Conservation (phyloP, 2,888 invertebrate species). For the Drosophila maculinotata region DNA sequence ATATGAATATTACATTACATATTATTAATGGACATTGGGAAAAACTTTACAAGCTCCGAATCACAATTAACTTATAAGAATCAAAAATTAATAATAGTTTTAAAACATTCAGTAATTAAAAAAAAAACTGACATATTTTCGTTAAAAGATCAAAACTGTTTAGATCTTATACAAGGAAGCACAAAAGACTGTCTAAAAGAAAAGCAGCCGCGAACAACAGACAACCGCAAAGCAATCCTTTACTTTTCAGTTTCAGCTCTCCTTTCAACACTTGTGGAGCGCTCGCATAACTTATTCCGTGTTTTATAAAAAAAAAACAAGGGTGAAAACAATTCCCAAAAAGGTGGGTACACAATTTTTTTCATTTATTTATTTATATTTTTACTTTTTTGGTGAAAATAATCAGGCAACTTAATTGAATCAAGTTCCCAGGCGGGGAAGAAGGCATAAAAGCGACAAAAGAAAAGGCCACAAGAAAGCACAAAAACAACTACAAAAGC, state of each 20-base stretch:
- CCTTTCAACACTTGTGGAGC: slow-evolving; percentile 36
- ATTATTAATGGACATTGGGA: too few relatives aligned
- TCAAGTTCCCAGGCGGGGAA: slow-evolving; percentile 48
- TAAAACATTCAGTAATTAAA: too few relatives aligned
- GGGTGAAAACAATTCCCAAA: slow-evolving; percentile 10
- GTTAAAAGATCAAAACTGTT: too few relatives aligned
- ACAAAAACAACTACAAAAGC: slow-evolving; percentile 10
- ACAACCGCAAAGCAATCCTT: neutral
- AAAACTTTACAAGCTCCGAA: too few relatives aligned
- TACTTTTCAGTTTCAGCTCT: neutral
- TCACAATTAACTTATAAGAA: too few relatives aligned
- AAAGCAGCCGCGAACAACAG: slow-evolving; percentile 2
- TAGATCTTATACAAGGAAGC: neutral
- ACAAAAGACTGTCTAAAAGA: neutral
- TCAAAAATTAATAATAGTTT: too few relatives aligned
- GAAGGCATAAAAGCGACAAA: slow-evolving; percentile 52
- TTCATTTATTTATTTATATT: slow-evolving; percentile 9
- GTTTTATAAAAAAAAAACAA: too few relatives aligned
- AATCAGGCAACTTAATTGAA: slow-evolving; percentile 76
- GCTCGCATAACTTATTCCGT: too few relatives aligned
- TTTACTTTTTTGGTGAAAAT: slow-evolving; percentile 57
- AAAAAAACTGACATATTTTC: too few relatives aligned
- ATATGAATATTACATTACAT: too few relatives aligned
- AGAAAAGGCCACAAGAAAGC: slow-evolving; percentile 42
- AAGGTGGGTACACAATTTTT: neutral